Evolutionary conservation across 1,140 invertebrate species (phyloP).

Genomic region (Archivesica marissinica): DNA sequence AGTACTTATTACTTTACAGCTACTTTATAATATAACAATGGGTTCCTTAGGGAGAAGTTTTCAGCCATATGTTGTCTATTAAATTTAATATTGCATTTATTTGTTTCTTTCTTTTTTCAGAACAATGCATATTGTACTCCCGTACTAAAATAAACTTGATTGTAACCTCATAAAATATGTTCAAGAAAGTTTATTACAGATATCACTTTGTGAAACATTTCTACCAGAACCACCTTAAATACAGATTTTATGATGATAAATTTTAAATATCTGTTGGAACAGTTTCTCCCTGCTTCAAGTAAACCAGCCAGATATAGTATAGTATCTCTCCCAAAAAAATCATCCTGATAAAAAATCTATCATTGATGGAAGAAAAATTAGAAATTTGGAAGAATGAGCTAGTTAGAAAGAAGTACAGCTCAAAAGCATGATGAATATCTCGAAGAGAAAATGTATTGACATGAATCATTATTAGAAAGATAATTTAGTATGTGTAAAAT

Average conservation of each 20-base stretch:
- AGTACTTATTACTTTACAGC: background rate
- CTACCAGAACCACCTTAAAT: conserved; percentile 11
- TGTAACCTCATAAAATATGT: background rate
- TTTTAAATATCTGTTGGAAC: conserved; percentile 2
- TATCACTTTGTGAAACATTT: background rate
- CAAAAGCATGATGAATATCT: too few species aligned
- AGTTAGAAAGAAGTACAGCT: too few species aligned
- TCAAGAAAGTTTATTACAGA: background rate
- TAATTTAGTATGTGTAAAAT: too few species aligned
- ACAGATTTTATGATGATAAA: conserved; percentile 1
- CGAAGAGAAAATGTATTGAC: too few species aligned
- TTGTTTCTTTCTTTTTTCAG: too few species aligned
- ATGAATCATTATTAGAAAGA: too few species aligned
- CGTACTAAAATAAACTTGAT: background rate
- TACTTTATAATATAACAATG: background rate
- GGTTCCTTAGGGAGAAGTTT: conserved; percentile 1
- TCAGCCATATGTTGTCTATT: conserved; percentile 4
- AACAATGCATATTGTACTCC: background rate
- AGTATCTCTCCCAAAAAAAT: background rate
- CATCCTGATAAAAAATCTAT: too few species aligned
- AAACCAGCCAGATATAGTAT: conserved; percentile 7
- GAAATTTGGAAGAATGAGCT: too few species aligned
- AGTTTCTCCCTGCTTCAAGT: background rate
- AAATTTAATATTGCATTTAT: background rate
- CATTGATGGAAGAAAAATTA: too few species aligned